A percentile compares a stretch with the other conserved stretches of the same genome.
Evolutionary conservation across 2,888 invertebrate species (phyloP).

Genomic region (Mythimna lalbum): DNA sequence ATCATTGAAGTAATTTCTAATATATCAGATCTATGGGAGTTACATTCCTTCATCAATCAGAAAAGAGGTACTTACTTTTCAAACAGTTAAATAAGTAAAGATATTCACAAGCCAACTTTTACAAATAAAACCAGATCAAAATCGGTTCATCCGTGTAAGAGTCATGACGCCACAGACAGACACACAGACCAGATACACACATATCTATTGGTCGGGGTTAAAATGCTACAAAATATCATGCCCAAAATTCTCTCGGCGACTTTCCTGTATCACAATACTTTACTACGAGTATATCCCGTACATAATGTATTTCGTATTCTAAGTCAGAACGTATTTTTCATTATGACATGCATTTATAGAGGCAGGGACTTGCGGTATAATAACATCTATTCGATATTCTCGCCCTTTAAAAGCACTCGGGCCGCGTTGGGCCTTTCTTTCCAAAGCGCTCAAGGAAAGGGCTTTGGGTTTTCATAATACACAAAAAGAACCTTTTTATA

Average conservation of each 20-base stretch:
- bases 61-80: too few relatives aligned
- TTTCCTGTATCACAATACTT: conserved; percentile 1
- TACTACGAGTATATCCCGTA: background rate
- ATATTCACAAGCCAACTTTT: too few relatives aligned
- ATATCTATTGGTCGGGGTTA: background rate
- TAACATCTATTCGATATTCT: conserved; percentile 54
- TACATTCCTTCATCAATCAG: too few relatives aligned
- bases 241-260: background rate
- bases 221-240: conserved; percentile 7
- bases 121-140: too few relatives aligned
- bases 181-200: too few relatives aligned
- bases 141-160: too few relatives aligned
- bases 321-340: conserved; percentile 26
- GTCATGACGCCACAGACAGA: too few relatives aligned
- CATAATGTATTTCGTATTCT: background rate
- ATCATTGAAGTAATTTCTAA: too few relatives aligned
- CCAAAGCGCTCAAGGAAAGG: conserved; percentile 59
- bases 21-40: too few relatives aligned
- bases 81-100: too few relatives aligned
- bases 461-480: conserved; percentile 70
- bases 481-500: conserved; percentile 71
- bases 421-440: conserved; percentile 55
- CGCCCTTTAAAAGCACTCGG: conserved; percentile 58
- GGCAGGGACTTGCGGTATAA: conserved; percentile 40
- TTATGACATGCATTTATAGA: conserved; percentile 33